Evolutionary conservation across 2,113 vertebrate species (phyloP).

Genomic region (Agapornis roseicollis): DNA sequence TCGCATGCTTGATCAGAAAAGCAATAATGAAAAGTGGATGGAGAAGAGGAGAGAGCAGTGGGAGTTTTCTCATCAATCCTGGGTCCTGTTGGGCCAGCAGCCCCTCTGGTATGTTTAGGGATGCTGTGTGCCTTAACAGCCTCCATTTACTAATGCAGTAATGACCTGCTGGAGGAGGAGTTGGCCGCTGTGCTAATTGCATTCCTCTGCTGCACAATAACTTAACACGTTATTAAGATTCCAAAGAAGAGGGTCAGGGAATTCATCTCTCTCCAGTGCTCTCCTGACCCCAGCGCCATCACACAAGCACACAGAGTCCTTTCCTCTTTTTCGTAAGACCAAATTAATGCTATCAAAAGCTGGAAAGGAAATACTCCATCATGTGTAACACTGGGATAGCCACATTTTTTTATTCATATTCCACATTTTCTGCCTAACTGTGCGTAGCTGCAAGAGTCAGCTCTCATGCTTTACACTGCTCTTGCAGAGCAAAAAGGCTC

Average conservation of each 20-base stretch:
- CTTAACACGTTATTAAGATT: constrained; percentile 81
- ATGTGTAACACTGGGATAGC: neutral
- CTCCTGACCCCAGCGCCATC: constrained; percentile 28
- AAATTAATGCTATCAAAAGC: constrained; percentile 25
- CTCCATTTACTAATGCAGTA: constrained; percentile 74
- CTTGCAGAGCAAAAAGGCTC: neutral
- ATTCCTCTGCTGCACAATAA: constrained; percentile 76
- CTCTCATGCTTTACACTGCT: neutral
- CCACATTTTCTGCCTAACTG: neutral
- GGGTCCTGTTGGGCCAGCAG: constrained; percentile 61
- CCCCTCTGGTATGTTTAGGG: constrained; percentile 71
- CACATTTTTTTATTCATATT: neutral
- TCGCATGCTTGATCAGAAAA: constrained; percentile 64
- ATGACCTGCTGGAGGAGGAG: constrained; percentile 66
- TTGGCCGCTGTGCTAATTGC: constrained; percentile 69
- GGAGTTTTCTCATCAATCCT: constrained; percentile 74
- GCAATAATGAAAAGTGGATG: constrained; percentile 69
- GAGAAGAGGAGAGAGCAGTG: constrained; percentile 61
- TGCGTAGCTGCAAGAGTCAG: neutral
- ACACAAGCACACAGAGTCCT: neutral
- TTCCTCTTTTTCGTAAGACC: neutral
- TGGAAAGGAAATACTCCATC: constrained; percentile 30
- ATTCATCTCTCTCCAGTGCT: constrained; percentile 72
- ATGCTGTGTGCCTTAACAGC: constrained; percentile 66
- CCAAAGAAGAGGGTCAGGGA: constrained; percentile 71